phyloP scores from a whole-genome alignment of 2,113 vertebrate species.

The Campylorhamphus procurvoides region DNA sequence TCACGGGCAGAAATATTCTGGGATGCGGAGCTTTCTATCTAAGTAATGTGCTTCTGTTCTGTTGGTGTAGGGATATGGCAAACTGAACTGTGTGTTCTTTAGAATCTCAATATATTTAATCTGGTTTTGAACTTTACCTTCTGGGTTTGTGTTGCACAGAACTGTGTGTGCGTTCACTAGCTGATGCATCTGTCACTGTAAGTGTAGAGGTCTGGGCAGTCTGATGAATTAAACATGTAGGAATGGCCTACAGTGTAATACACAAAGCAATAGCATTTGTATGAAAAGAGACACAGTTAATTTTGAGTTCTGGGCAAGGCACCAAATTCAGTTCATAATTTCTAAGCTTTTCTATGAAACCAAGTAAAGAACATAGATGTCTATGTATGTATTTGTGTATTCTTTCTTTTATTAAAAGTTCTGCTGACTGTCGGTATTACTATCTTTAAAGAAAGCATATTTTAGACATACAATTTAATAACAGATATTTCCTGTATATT shows the following conservation, averaged over 20 bases:
- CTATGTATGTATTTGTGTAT: neutral
- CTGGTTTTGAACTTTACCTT: neutral
- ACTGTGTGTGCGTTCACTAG: neutral
- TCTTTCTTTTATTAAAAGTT: neutral
- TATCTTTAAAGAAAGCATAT: neutral
- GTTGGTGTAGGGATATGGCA: neutral
- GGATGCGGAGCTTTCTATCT: fast-evolving
- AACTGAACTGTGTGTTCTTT: neutral
- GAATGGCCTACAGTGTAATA: neutral
- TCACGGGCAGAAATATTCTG: neutral
- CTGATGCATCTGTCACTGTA: fast-evolving
- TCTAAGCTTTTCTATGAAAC: neutral
- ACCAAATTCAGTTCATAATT: neutral
- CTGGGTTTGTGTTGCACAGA: neutral
- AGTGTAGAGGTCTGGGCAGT: neutral
- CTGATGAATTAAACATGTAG: neutral
- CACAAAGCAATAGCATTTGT: neutral
- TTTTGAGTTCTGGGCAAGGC: neutral
- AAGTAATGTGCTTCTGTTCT: neutral
- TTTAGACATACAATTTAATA: neutral
- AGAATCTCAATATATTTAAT: neutral
- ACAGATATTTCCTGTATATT: neutral
- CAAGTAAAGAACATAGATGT: neutral
- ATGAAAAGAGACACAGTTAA: neutral
- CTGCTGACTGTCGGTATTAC: neutral